phyloP scores from a whole-genome alignment of 2,888 invertebrate genomes.

The Drosophila bunnanda region DNA sequence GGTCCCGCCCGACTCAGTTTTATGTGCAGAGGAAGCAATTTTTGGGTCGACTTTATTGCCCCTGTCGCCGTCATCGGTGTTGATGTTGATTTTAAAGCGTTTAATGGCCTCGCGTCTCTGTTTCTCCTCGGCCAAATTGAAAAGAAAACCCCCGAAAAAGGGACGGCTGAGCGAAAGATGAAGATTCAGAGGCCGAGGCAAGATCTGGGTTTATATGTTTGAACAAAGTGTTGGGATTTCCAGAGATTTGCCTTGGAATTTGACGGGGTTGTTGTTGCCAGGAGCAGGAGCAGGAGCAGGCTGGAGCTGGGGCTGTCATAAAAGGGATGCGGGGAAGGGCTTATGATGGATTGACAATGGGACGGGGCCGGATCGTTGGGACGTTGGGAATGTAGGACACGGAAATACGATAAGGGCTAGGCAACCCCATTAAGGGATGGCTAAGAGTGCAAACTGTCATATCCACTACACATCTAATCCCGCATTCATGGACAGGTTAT shows the following conservation, averaged over 20 bases:
- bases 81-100: constrained; percentile 78
- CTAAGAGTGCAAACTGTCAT: constrained; percentile 22
- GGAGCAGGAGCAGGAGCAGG: constrained; percentile 4
- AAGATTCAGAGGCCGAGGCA: constrained; percentile 32
- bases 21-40: constrained; percentile 76
- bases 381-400: constrained; percentile 25
- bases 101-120: constrained; percentile 64
- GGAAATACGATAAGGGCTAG: constrained; percentile 25
- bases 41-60: constrained; percentile 79
- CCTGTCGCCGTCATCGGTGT: constrained; percentile 59
- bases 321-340: constrained; percentile 22
- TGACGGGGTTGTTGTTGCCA: constrained; percentile 30
- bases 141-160: constrained; percentile 50
- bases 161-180: constrained; percentile 19
- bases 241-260: constrained; percentile 61
- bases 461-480: constrained; percentile 32
- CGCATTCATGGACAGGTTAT: constrained; percentile 36
- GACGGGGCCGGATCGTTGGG: constrained; percentile 21
- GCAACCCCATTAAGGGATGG: constrained; percentile 10
- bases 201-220: constrained; percentile 57
- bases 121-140: constrained; percentile 58
- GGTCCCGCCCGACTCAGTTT: constrained; percentile 54
- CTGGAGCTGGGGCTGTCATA: constrained; percentile 3
- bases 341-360: constrained; percentile 62
- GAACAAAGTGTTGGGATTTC: constrained; percentile 72